Evolutionary conservation across 1,140 invertebrate genomes (phyloP).

Genomic region (Seison nebaliae): DNA sequence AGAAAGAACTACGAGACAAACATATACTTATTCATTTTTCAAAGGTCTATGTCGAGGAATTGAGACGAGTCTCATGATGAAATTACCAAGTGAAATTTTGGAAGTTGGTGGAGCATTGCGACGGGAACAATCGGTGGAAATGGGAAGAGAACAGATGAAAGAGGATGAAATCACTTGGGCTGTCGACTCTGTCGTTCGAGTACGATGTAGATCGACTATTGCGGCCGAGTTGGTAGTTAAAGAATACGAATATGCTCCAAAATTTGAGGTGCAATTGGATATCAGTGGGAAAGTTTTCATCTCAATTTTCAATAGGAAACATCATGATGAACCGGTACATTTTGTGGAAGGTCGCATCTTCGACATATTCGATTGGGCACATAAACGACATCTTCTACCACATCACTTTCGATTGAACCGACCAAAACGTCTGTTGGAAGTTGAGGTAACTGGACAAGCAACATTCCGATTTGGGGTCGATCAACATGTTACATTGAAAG

Average conservation of each 20-base stretch:
- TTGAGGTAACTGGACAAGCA: no score
- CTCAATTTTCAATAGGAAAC: no score
- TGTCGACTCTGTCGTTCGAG: constrained; percentile 29
- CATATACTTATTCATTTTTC: constrained; percentile 23
- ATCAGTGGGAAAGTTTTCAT: no score
- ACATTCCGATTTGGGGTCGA: no score
- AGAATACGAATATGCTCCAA: constrained; percentile 4
- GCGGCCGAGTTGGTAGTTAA: constrained; percentile 24
- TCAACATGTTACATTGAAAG: no score
- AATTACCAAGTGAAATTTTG: constrained; percentile 30
- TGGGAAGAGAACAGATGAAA: constrained; percentile 23
- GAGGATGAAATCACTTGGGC: constrained; percentile 29
- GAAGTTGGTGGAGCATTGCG: constrained; percentile 31
- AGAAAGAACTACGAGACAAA: constrained; percentile 27
- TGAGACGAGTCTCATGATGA: constrained; percentile 28
- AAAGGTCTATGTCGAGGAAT: constrained; percentile 29
- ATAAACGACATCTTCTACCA: no score
- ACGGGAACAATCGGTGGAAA: constrained; percentile 29
- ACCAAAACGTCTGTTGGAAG: no score
- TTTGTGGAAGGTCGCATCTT: no score
- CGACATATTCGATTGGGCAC: no score
- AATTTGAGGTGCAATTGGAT: no score
- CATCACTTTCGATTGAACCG: no score
- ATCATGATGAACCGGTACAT: no score
- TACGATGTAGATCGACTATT: constrained; percentile 22